Evolutionary conservation across 2,113 vertebrate species (phyloP).

Genomic region (Eptesicus fuscus): DNA sequence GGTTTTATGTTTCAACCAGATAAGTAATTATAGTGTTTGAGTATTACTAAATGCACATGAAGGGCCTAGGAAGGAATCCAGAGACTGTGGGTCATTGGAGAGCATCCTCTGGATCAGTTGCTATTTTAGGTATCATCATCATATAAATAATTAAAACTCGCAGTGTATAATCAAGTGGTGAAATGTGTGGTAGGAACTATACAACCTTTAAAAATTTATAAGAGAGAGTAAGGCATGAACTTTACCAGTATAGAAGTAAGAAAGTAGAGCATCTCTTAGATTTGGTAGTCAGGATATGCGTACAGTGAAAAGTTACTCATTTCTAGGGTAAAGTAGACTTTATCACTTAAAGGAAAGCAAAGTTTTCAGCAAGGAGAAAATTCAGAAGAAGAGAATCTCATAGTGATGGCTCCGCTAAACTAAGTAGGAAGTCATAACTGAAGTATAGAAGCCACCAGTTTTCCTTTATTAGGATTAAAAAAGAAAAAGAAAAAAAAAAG

Average conservation of each 20-base stretch:
- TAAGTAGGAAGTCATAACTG: neutral
- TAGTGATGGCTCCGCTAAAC: neutral
- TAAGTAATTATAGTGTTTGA: neutral
- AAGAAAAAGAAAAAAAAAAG: neutral
- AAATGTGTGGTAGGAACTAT: neutral
- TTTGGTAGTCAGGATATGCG: neutral
- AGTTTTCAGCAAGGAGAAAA: neutral
- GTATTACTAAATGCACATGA: neutral
- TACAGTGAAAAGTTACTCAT: neutral
- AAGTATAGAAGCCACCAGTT: neutral
- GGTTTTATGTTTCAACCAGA: neutral
- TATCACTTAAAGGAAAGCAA: neutral
- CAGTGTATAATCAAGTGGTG: neutral
- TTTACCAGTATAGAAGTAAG: neutral
- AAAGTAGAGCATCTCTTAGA: neutral
- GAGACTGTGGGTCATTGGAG: neutral
- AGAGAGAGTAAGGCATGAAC: neutral
- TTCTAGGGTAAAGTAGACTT: neutral
- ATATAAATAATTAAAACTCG: neutral
- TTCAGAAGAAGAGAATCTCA: neutral
- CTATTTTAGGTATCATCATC: neutral
- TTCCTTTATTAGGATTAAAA: constrained; percentile 23
- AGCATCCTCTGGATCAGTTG: neutral
- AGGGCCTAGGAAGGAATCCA: neutral
- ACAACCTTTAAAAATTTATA: neutral